Evolutionary conservation across 2,888 invertebrate genomes (phyloP).

Genomic region (Choreutis nemorana): DNA sequence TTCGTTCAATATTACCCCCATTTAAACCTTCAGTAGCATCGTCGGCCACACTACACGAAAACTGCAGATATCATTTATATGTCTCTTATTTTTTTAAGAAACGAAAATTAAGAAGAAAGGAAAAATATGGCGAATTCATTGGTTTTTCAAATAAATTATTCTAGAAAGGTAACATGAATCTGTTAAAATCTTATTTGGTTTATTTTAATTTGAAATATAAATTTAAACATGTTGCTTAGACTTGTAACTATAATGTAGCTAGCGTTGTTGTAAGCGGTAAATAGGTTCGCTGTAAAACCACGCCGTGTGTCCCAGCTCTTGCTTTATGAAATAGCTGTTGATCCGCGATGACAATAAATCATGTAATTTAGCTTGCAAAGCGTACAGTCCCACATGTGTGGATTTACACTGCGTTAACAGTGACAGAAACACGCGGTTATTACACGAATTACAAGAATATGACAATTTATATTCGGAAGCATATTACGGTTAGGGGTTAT

Average conservation of each 20-base stretch:
- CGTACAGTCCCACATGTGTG: slow-evolving; percentile 21
- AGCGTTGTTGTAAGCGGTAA: no score
- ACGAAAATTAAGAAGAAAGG: no score
- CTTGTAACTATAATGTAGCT: no score
- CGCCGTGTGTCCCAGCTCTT: slow-evolving; percentile 15
- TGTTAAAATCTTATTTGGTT: no score
- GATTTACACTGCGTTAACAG: slow-evolving; percentile 37
- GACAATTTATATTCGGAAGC: slow-evolving; percentile 42
- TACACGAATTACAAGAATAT: slow-evolving; percentile 37
- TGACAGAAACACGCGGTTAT: slow-evolving; percentile 41
- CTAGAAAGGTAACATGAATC: no score
- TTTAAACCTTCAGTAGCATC: slow-evolving; percentile 26
- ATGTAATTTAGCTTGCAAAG: slow-evolving; percentile 57
- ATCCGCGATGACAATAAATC: slow-evolving; percentile 58
- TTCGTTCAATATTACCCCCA: slow-evolving; percentile 46
- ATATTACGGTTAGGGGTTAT: slow-evolving; percentile 36
- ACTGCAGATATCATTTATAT: no score
- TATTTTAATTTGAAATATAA: no score
- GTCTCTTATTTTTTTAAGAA: no score
- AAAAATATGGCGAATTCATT: no score
- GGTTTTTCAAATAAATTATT: no score
- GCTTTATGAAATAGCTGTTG: slow-evolving; percentile 18
- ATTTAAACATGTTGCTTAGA: no score
- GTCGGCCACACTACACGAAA: slow-evolving; percentile 16
- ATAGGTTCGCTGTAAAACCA: slow-evolving; percentile 7